A percentile compares a stretch with the other conserved stretches of the same genome.
These are phyloP conservation scores for Nanorana parkeri DNA, from an alignment of 2,113 vertebrate species.

Conservation along the genomic window DNA sequence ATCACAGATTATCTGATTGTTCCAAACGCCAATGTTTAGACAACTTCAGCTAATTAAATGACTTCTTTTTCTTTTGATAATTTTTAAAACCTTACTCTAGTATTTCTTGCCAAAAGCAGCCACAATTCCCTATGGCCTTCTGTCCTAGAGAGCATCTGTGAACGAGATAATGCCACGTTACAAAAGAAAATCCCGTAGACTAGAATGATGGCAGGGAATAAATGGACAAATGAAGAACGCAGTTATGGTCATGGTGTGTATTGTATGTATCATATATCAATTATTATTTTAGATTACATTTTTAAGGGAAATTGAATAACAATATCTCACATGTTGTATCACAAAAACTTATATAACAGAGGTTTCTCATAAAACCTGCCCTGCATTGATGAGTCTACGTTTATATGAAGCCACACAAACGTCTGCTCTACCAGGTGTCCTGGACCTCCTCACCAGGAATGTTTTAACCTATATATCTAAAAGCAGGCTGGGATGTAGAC, in stretches of 20 bases:
- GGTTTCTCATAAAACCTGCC: too few relatives aligned
- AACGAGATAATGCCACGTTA: conserved; percentile 30
- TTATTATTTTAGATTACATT: too few relatives aligned
- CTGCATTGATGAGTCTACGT: too few relatives aligned
- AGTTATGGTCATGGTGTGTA: background rate
- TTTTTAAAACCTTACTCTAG: conserved; percentile 4
- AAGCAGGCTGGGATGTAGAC: too few relatives aligned
- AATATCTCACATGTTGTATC: too few relatives aligned
- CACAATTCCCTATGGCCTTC: conserved; percentile 31
- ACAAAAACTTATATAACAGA: too few relatives aligned
- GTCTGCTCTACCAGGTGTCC: too few relatives aligned
- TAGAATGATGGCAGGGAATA: conserved; percentile 19
- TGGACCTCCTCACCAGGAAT: too few relatives aligned
- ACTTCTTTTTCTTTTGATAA: background rate
- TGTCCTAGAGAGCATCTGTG: conserved; percentile 25
- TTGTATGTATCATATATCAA: background rate
- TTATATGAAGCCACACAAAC: too few relatives aligned
- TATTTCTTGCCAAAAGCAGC: conserved; percentile 35
- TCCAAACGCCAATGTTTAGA: background rate
- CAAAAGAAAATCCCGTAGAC: background rate
- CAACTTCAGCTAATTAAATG: conserved; percentile 15
- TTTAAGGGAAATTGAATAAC: too few relatives aligned
- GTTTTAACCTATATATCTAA: too few relatives aligned
- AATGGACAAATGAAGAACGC: background rate
- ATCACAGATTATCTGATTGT: conserved; percentile 1